Percentiles rank a stretch among this genome's conserved stretches.
phyloP scores from a whole-genome alignment of 2,888 invertebrate species.

The Erebia epiphron region DNA sequence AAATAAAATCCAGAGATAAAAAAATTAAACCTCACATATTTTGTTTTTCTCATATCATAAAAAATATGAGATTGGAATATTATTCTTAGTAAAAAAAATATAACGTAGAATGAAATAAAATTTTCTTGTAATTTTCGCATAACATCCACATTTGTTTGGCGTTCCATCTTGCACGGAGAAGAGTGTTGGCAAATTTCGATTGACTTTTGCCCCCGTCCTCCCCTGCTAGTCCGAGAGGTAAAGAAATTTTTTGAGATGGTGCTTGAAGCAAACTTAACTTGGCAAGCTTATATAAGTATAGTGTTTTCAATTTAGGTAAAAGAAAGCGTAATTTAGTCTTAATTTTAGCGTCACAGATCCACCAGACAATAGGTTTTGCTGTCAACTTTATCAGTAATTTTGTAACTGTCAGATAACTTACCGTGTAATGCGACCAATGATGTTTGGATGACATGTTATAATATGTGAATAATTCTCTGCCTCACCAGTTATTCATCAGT shows the following conservation, averaged over 20 bases:
- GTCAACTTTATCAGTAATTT: too few species aligned
- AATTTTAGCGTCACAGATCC: neutral
- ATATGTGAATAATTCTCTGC: too few species aligned
- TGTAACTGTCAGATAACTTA: too few species aligned
- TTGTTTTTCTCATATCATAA: constrained; percentile 11
- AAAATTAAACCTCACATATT: neutral
- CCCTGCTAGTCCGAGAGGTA: constrained; percentile 31
- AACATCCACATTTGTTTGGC: constrained; percentile 30
- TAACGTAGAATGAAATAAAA: constrained; percentile 27
- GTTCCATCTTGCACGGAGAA: constrained; percentile 24
- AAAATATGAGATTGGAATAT: constrained; percentile 2
- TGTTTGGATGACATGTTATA: too few species aligned
- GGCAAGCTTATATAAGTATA: neutral
- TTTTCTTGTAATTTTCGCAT: constrained; percentile 24
- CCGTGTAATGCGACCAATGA: too few species aligned
- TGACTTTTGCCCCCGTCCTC: constrained; percentile 58
- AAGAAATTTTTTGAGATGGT: neutral
- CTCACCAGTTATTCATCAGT: too few species aligned
- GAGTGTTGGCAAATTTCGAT: constrained; percentile 61
- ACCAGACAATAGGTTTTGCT: too few species aligned
- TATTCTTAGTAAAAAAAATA: constrained; percentile 13
- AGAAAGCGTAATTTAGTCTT: neutral
- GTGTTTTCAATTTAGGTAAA: neutral
- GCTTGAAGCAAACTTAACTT: neutral
- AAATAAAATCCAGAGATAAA: constrained; percentile 5